phyloP scores from a whole-genome alignment of 2,113 vertebrate species.

The Jaculus jaculus region DNA sequence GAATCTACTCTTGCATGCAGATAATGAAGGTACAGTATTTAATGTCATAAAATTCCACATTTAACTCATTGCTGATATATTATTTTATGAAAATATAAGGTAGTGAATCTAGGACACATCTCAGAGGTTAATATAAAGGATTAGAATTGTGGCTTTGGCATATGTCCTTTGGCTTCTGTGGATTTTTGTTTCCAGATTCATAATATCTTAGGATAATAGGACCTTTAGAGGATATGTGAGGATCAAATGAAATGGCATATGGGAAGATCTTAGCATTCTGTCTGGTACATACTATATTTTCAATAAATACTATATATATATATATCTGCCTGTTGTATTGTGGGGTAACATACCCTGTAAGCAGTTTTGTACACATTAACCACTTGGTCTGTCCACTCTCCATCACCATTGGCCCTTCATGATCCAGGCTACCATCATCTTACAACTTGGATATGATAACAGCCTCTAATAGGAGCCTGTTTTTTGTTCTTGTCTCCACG shows the following conservation, averaged over 20 bases:
- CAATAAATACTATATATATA: not conserved
- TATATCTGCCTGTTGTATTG: not conserved
- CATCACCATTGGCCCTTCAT: not conserved
- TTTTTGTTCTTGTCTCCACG: not conserved
- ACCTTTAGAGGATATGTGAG: not conserved
- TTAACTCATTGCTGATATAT: not conserved
- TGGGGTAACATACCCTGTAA: not conserved
- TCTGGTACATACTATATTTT: not conserved
- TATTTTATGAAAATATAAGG: conserved; percentile 9
- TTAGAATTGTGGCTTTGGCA: conserved; percentile 31
- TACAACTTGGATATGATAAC: not conserved
- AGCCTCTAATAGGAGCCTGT: not conserved
- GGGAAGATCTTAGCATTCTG: not conserved
- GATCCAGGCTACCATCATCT: not conserved
- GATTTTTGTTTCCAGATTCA: not conserved
- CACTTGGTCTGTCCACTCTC: not conserved
- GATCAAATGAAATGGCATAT: not conserved
- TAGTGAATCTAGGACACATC: not conserved
- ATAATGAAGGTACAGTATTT: not conserved
- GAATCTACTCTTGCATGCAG: not conserved
- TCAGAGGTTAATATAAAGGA: not conserved
- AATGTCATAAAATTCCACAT: not conserved
- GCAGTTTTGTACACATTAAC: not conserved
- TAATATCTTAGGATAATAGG: not conserved
- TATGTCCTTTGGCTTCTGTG: not conserved